Evolutionary conservation across 2,888 invertebrate genomes (phyloP).

Genomic region (Amphipyra berbera): DNA sequence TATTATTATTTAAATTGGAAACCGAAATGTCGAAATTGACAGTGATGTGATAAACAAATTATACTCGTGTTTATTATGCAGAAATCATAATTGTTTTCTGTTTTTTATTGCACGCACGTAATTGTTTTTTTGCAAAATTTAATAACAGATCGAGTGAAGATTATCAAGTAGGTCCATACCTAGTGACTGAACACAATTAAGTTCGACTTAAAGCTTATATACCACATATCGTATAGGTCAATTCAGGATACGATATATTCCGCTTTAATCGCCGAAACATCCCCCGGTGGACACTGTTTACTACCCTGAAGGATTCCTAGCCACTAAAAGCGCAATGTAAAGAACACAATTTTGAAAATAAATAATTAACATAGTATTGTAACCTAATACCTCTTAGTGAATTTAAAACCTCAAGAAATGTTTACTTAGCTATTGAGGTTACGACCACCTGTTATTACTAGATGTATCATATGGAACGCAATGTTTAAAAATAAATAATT

Average conservation of each 20-base stretch:
- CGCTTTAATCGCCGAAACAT: too few species aligned
- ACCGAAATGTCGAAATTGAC: slow-evolving; percentile 41
- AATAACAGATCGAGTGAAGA: slow-evolving; percentile 20
- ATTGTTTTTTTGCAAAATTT: slow-evolving; percentile 3
- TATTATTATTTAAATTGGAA: slow-evolving; percentile 54
- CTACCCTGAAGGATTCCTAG: too few species aligned
- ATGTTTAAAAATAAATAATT: too few species aligned
- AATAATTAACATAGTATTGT: too few species aligned
- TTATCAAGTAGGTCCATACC: slow-evolving; percentile 17
- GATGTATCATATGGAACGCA: slow-evolving; percentile 48
- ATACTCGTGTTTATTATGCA: slow-evolving; percentile 28
- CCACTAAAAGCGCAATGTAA: too few species aligned
- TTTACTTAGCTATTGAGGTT: slow-evolving; percentile 47
- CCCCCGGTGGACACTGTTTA: too few species aligned
- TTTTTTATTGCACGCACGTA: slow-evolving; percentile 13
- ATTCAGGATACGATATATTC: too few species aligned
- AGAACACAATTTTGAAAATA: too few species aligned
- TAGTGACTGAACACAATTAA: background rate
- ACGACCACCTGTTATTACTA: slow-evolving; percentile 51
- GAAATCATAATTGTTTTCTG: slow-evolving; percentile 40
- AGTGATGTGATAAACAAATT: slow-evolving; percentile 43
- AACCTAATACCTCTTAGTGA: background rate
- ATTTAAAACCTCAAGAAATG: slow-evolving; percentile 19
- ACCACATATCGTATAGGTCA: too few species aligned
- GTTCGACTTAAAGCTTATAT: too few species aligned